These are phyloP conservation scores for Lamellibrachia luymesi DNA, from an alignment of 1,140 invertebrate species.

Conservation along the genomic window DNA sequence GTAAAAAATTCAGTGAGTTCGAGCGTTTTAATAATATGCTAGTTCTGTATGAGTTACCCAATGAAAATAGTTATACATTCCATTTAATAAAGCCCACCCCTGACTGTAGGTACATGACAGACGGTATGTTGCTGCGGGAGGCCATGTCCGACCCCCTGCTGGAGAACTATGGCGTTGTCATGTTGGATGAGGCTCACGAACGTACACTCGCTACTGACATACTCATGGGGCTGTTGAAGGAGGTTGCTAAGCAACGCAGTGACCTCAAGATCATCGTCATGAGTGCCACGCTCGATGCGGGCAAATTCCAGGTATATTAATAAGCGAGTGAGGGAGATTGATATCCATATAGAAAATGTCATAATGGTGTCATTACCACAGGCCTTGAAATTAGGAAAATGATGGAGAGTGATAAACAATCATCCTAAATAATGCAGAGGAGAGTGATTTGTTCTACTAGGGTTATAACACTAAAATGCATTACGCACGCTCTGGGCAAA, in stretches of 20 bases:
- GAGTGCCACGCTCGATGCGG: conserved; percentile 99
- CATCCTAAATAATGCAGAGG: no score
- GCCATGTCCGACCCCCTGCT: conserved; percentile 99
- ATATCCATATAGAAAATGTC: background rate
- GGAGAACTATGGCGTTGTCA: conserved; percentile 88
- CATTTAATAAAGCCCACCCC: background rate
- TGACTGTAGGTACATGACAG: conserved; percentile 85
- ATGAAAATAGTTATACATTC: no score
- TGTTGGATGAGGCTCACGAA: conserved; percentile 99
- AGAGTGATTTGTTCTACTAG: no score
- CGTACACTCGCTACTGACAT: conserved; percentile 97
- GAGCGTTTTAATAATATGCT: no score
- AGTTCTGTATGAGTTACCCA: no score
- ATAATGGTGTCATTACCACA: no score
- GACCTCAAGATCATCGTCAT: conserved; percentile 99
- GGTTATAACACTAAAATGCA: no score
- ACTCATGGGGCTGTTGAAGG: conserved; percentile 95
- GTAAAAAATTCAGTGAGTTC: no score
- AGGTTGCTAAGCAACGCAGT: conserved; percentile 88
- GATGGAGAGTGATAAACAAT: no score
- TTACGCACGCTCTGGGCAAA: no score
- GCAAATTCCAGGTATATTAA: conserved; percentile 83
- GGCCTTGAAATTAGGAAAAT: no score
- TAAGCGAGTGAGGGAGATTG: no score
- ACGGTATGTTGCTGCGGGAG: conserved; percentile 99